phyloP scores from a whole-genome alignment of 2,797 vertebrate genomes.

The Fundulus diaphanus region DNA sequence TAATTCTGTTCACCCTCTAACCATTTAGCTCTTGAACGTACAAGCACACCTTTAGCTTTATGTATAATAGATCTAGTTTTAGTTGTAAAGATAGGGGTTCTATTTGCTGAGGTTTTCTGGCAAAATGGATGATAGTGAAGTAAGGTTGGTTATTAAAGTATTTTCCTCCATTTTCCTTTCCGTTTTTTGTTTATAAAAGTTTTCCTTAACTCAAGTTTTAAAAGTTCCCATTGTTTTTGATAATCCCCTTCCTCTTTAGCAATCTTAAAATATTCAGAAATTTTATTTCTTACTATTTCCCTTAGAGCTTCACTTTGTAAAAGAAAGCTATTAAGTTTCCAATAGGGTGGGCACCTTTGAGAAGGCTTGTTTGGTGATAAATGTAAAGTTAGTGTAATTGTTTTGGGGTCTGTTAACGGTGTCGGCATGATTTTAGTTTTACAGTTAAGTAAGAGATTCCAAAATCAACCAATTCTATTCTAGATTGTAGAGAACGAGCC shows the following conservation, averaged over 20 bases:
- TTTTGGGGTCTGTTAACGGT: background rate
- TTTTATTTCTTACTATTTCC: background rate
- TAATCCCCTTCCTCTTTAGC: background rate
- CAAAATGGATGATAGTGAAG: background rate
- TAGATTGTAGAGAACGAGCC: background rate
- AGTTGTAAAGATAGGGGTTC: background rate
- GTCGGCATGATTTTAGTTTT: background rate
- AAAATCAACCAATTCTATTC: background rate
- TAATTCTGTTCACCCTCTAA: background rate
- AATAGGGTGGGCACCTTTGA: background rate
- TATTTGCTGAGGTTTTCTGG: background rate
- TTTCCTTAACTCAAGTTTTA: background rate
- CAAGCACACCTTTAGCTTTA: background rate
- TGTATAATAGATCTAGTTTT: background rate
- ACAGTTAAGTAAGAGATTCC: background rate
- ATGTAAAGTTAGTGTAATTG: background rate
- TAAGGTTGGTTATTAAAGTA: background rate
- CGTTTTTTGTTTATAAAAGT: background rate
- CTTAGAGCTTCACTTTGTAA: background rate
- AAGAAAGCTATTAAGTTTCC: background rate
- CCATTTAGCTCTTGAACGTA: background rate
- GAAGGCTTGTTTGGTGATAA: background rate
- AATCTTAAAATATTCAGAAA: background rate
- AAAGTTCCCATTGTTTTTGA: background rate
- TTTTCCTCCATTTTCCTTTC: background rate